phyloP scores from a whole-genome alignment of 2,888 invertebrate species.

The Chalcis sispes region DNA sequence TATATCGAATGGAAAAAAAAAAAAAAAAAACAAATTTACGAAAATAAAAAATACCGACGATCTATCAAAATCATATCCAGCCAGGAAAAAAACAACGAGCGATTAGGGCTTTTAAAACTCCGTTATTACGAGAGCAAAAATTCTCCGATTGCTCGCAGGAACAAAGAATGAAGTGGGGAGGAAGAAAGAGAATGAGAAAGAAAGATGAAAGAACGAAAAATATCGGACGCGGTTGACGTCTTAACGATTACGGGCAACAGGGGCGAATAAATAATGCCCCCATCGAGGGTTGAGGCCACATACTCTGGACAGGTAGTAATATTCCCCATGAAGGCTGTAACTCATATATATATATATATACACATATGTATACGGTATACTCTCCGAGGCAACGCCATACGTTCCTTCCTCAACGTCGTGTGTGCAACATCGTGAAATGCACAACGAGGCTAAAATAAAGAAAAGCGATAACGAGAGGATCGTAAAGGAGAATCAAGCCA shows the following conservation, averaged over 20 bases:
- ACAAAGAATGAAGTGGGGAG: too few species aligned
- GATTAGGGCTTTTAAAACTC: constrained; percentile 45
- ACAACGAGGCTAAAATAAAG: constrained; percentile 9
- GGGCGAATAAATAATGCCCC: constrained; percentile 69
- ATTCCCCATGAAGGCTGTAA: constrained; percentile 70
- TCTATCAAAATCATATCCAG: constrained; percentile 21
- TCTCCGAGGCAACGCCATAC: constrained; percentile 45
- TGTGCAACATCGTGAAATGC: neutral
- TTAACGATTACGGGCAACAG: constrained; percentile 66
- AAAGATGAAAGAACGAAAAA: constrained; percentile 17
- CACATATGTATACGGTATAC: too few species aligned
- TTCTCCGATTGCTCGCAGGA: constrained; percentile 49
- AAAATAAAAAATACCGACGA: neutral
- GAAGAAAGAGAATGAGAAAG: neutral
- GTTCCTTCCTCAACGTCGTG: neutral
- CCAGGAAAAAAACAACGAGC: constrained; percentile 11
- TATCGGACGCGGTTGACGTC: constrained; percentile 57
- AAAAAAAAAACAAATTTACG: neutral
- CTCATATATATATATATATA: too few species aligned
- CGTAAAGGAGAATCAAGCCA: too few species aligned
- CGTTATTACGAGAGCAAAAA: constrained; percentile 53
- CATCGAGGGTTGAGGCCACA: constrained; percentile 65
- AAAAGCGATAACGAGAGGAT: constrained; percentile 18
- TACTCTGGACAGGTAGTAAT: constrained; percentile 72
- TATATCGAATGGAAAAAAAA: neutral